Base-by-base conservation (phyloP, 2,113 vertebrate genomes). In the Odontesthes bonariensis region DNA sequence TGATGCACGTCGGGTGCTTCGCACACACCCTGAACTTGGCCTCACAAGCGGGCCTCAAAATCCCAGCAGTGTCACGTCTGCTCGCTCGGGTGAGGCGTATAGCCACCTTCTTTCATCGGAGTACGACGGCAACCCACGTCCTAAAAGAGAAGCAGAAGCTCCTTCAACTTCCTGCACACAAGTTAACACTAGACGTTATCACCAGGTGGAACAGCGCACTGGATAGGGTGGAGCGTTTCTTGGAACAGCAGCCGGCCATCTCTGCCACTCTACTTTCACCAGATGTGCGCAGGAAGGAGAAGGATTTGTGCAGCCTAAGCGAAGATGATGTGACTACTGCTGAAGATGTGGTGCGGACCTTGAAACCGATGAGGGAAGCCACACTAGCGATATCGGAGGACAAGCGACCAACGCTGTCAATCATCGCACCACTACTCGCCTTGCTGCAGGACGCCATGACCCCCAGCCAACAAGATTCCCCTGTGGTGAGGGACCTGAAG, bases 181-280 rank as follows among this genome's bases (percentile, higher is more conserved):
- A 56, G 13, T 27, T 31, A 14, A 31, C 27, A 56, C 11, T 56
- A 8, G 54, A 56, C 20, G 8, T 56, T 3, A 14, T 56, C 6
- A 33, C 55, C 2, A 14, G 31, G 31, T 56, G 14, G 54, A 32
- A 56, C 16, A 32, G 54, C 11, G 27, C 54, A 31, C 54, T 56
- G 54, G 54, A 56, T 27, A 56, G 32, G n/a, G 27, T 56, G 13
- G 54, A 56, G 54, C 16, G 54, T 20, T 53, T 53, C 23, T 53
- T 53, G 12, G 52, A 53, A 20, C 52, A 53, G 17, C 27, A 31
- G 27, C 54, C 23, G 17, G 31, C 54, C 13, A 56, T 56, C 54
- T 31, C 54, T 32, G 27, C 54, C 16, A 56, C 54, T 56, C 54
- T 56, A 27, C 31, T 56, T 56, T 31, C 54, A 56, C 7, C 33